phyloP scores from a whole-genome alignment of 2,113 vertebrate species.

The Forbesichthys papilliferus region DNA sequence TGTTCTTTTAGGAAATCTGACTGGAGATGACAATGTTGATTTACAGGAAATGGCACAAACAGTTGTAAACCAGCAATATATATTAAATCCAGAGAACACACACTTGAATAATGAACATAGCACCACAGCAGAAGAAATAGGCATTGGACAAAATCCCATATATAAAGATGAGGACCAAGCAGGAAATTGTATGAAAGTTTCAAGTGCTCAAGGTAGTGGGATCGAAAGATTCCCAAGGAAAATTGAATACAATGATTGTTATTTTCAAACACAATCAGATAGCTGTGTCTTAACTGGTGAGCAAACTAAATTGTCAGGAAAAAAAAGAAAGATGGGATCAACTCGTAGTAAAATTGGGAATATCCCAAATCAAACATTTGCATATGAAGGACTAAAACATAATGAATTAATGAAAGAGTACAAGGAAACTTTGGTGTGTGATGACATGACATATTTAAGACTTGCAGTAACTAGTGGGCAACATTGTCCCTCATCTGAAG shows the following conservation, averaged over 20 bases:
- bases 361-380: no score
- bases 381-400: no score
- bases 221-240: background rate
- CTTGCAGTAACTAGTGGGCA: background rate
- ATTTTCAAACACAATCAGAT: slow-evolving; percentile 21
- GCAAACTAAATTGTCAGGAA: slow-evolving; percentile 31
- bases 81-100: slow-evolving; percentile 2
- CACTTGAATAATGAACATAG: background rate
- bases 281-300: background rate
- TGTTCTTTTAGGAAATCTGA: no score
- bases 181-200: background rate
- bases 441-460: background rate
- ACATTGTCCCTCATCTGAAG: background rate
- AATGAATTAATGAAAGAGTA: no score
- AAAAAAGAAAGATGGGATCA: slow-evolving; percentile 37
- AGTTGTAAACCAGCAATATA: background rate
- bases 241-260: background rate
- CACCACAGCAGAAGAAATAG: background rate
- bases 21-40: background rate
- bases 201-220: slow-evolving; percentile 4
- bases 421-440: background rate
- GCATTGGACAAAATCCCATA: background rate
- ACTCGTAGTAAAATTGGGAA: background rate
- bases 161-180: background rate
- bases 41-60: background rate